Conservation (phyloP, 2,797 vertebrate genomes). For the Gymnothorax javanicus region DNA sequence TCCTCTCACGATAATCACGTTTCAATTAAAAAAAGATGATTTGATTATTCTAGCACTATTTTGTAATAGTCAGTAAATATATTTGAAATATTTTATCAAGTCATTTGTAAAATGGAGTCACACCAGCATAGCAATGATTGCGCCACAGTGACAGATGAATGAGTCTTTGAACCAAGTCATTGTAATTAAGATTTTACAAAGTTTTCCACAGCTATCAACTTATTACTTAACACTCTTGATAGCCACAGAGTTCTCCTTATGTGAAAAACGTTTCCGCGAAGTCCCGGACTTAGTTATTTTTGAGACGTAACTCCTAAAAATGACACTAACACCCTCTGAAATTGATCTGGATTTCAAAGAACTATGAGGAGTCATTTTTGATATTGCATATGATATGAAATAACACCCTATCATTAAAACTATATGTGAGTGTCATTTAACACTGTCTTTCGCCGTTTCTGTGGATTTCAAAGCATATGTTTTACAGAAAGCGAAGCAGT, state of each 20-base stretch:
- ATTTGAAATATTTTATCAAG: neutral
- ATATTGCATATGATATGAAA: neutral
- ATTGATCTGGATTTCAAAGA: neutral
- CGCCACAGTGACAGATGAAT: neutral
- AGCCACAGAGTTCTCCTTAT: neutral
- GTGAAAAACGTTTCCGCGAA: neutral
- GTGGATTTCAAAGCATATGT: conserved; percentile 38
- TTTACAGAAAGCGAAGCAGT: conserved; percentile 44
- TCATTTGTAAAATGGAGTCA: neutral
- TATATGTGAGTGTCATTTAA: neutral
- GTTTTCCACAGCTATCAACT: neutral
- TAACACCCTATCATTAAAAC: neutral
- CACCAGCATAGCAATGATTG: neutral
- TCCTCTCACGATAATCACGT: neutral
- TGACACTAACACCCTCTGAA: neutral
- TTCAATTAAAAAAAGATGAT: neutral
- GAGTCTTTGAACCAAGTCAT: neutral
- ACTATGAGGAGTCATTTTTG: neutral
- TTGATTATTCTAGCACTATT: neutral
- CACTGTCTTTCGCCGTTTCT: neutral
- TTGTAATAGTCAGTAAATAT: neutral
- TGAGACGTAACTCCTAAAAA: neutral
- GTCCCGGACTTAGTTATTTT: neutral
- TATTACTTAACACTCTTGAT: neutral
- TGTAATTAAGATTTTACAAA: neutral